Evolutionary conservation across 2,888 invertebrate species (phyloP), one percentile per base, ranked within the genome.

Genomic region (Chloroclystis v-ata): DNA sequence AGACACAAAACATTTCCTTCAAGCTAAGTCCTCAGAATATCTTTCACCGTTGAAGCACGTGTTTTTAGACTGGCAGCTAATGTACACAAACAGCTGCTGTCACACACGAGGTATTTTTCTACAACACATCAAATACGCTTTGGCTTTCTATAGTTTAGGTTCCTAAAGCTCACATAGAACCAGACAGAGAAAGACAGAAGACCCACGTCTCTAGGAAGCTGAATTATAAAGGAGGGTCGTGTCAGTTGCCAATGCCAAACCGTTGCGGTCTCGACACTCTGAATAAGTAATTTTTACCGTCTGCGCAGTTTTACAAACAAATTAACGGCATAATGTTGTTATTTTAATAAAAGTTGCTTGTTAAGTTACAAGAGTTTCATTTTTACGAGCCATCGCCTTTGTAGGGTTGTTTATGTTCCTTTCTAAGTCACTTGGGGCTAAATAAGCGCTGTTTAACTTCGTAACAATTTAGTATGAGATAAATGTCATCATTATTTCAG

Each of bases 231-330:
- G 68, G 65, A 72, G 72, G 69, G 66, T 60, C 68, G 67, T 71
- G 75, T 73, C 75, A 73, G 65, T 78, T 71, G 74, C 73, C 73
- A 75, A 76, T 32, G 50, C 46, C 40, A 60, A 50, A 43, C 43
- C 66, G 65, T 64, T 71, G 73, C 75, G 80, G 75, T 72, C 75
- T 68, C 75, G 69, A 72, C 72, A 71, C 74, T 63, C 68, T 85
- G 81, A 85, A 86, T 86, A 83, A 83, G 69, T 86, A 82, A 85
- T 82, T 76, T 81, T 78, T 78, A 78, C 75, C 78, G 83, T 82
- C 84, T 83, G 84, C 82, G 75, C 83, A 82, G 78, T 82, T 83
- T 83, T 81, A 81, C 85, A 82, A 82, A 86, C 82, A 87, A 86
- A 86, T 87, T 86, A 86, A 82, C 81, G 79, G 69, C 75, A 76